Evolutionary conservation across 2,888 invertebrate genomes (phyloP).

Genomic region (Dicycla oo): DNA sequence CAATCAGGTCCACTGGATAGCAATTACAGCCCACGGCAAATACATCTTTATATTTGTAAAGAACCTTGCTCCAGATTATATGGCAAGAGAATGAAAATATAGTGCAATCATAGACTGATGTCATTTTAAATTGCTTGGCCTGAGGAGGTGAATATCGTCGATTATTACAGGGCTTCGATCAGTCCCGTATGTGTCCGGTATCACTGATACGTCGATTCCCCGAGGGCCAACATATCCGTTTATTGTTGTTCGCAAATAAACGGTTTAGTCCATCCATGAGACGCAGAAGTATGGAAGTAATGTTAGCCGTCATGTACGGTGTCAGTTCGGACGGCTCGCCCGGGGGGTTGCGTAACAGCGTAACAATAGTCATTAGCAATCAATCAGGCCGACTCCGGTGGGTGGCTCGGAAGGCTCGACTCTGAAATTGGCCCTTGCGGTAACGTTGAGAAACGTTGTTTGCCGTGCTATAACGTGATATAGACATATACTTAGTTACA

Average conservation of each 20-base stretch:
- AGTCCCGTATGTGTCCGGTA: slow-evolving; percentile 77
- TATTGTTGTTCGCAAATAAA: slow-evolving; percentile 82
- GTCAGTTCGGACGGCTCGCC: slow-evolving; percentile 76
- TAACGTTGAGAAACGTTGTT: slow-evolving; percentile 70
- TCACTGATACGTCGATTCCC: slow-evolving; percentile 79
- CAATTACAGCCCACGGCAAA: slow-evolving; percentile 73
- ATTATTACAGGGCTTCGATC: slow-evolving; percentile 76
- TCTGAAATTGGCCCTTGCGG: slow-evolving; percentile 82
- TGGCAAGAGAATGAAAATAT: slow-evolving; percentile 73
- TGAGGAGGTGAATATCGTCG: slow-evolving; percentile 76
- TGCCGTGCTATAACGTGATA: slow-evolving; percentile 60
- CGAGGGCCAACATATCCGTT: slow-evolving; percentile 78
- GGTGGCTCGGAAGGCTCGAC: slow-evolving; percentile 76
- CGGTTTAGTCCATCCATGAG: slow-evolving; percentile 70
- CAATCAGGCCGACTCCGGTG: slow-evolving; percentile 83
- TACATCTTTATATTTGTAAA: slow-evolving; percentile 70
- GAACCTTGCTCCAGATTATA: slow-evolving; percentile 71
- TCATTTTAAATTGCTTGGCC: slow-evolving; percentile 78
- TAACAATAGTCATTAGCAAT: slow-evolving; percentile 88
- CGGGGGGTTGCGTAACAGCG: slow-evolving; percentile 80
- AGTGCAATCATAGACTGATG: slow-evolving; percentile 77
- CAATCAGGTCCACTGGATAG: slow-evolving; percentile 74
- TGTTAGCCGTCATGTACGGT: slow-evolving; percentile 79
- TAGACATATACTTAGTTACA: slow-evolving; percentile 59
- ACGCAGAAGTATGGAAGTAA: slow-evolving; percentile 78